Base-by-base conservation (phyloP, 2,113 vertebrate species). In the Apteryx mantelli region DNA sequence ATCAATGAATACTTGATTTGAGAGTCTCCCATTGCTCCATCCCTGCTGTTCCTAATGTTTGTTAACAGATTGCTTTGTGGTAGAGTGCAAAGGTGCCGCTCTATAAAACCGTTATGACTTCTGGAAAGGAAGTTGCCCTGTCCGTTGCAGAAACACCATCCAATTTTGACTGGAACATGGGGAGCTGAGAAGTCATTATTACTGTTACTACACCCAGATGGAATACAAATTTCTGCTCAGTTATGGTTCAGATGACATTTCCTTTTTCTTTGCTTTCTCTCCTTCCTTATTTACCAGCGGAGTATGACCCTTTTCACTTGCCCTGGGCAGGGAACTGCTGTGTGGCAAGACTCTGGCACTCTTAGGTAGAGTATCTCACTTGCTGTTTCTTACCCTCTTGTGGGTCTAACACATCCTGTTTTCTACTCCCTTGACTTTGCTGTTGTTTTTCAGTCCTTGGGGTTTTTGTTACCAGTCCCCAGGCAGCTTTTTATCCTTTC, bases 21-120 rank as follows among this genome's bases (percentile, higher is more conserved):
- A 96, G 96, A 88, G 88, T 68, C 83, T 95, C 91, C 96, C 89
- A 80, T 97, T 93, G 96, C 81, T 96, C 66, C 89, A 36, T 88
- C 80, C 95, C 96, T 61, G 95, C 94, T 97, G 94, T 96, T 97
- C 70, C 79, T 82, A 81, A 77, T 93, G 95, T 96, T 93, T 96
- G 97, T 96, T 94, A 97, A 95, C 93, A 96, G 94, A 96, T 88
- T 96, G 93, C 96, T 97, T 95, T 96, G 93, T 90, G 94, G 88
- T 86, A 68, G 93, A 93, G 95, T 93, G 89, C 91, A 96, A 89
- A 96, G 95, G 88, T 95, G 94, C 92, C 12, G 74, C 96, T 97
- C 89, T 92, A 80, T 97, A 95, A 96, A 97, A 82, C 91, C 42
- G 83, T 90, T 82, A 91, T 94, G 95, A 76, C 92, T 97, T 86